Base-by-base conservation (phyloP, 2,113 vertebrate species). In the Galemys pyrenaicus region DNA sequence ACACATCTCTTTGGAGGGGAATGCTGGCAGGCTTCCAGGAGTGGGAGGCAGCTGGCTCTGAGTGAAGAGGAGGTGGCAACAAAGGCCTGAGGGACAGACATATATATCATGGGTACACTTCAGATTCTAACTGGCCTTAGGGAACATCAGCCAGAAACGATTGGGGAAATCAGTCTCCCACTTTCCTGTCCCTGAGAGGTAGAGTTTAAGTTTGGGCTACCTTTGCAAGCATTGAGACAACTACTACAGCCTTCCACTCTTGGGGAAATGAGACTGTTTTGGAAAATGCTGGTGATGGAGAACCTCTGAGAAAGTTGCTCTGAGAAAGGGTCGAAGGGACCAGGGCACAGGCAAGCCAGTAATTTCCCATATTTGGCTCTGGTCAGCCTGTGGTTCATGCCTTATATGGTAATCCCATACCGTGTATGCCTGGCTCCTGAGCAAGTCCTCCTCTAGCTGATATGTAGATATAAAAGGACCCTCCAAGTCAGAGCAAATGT, bases 11-110 rank as follows among this genome's bases (percentile, higher is more conserved):
- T 97, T 87, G 91, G 92, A 97, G 91, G 30, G 94, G 6, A 85
- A 95, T 2, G 4, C 70, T 98, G 97, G 95, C 97, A 93, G 82
- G 13, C 67, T 51, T 97, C 97, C 97, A 98, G 81, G 10, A 41
- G 20, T 5, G 93, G 92, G 64, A 95, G 95, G 77, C 97, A 97
- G 96, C 96, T 97, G 95, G 91, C 73, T 95, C 37, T 9, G 22
- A 88, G 83, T 70, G 81, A 73, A 51, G n/a, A 82, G 73, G 16
- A 88, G 92, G 54, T 64, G 49, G 80, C 51, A 96, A 97, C 96
- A 96, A 96, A 97, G 84, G 56, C 80, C 80, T 11, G 0, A 58
- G 92, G 71, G 95, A 96, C 92, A 87, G 79, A 91, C 80, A 91
- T 62, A 24, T 56, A 91, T 62, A 24, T 56, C 17, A 49, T n/a